Percentiles rank a stretch among this genome's conserved stretches.
Evolutionary conservation across 92 coral and sea anemone genomes (phyloP).

Genomic region (Epizoanthus illoricatus): DNA sequence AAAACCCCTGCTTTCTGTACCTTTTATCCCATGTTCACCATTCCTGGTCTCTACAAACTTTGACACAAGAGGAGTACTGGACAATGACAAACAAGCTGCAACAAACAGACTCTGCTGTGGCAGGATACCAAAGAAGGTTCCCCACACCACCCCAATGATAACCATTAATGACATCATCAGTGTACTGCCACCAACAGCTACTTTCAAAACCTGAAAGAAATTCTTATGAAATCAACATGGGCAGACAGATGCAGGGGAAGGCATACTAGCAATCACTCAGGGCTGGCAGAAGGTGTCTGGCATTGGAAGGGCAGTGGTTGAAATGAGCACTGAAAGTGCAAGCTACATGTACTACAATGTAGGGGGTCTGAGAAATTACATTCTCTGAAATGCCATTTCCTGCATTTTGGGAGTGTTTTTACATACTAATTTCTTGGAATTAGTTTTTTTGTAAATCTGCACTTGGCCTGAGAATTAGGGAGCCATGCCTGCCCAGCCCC

Average conservation of each 20-base stretch:
- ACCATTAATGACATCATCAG: conserved; percentile 83
- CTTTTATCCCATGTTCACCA: conserved; percentile 61
- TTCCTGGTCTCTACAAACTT: conserved; percentile 80
- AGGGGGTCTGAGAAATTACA: no score
- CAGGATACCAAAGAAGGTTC: conserved; percentile 77
- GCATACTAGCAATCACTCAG: not conserved
- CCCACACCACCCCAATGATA: conserved; percentile 84
- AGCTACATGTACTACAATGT: no score
- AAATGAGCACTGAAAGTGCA: no score
- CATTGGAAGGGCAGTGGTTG: no score
- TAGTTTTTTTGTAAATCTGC: no score
- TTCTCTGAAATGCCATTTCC: no score
- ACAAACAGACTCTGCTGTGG: conserved; percentile 94
- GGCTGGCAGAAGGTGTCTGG: no score
- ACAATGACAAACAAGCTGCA: conserved; percentile 91
- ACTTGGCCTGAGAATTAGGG: no score
- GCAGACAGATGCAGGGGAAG: not conserved
- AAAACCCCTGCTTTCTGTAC: not conserved
- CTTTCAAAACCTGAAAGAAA: conserved; percentile 77
- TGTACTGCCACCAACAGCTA: conserved; percentile 91
- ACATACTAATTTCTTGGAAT: no score
- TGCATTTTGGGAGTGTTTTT: no score
- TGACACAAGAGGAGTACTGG: conserved; percentile 97
- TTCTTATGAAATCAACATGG: not conserved
- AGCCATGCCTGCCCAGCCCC: no score